Conservation (phyloP, 2,797 vertebrate species). For the Poecilia gillii region DNA sequence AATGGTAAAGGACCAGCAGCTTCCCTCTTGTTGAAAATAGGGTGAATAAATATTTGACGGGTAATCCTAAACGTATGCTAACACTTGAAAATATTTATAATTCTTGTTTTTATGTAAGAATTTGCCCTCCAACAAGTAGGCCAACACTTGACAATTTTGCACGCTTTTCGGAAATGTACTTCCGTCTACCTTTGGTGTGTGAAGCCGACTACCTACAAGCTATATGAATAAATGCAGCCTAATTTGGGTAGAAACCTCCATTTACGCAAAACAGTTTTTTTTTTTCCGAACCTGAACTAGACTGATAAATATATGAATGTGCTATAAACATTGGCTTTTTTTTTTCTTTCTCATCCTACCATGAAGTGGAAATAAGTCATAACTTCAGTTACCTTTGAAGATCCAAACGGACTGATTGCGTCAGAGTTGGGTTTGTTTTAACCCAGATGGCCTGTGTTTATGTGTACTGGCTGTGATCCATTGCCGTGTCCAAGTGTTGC, state of each 20-base stretch:
- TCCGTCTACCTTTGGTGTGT: slow-evolving; percentile 27
- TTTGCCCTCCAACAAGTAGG: slow-evolving; percentile 30
- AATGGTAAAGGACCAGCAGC: background rate
- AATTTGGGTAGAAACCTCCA: background rate
- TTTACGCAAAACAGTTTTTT: slow-evolving; percentile 2
- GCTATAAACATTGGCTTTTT: slow-evolving; percentile 18
- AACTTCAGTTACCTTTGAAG: slow-evolving; percentile 50
- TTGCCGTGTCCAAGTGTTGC: slow-evolving; percentile 58
- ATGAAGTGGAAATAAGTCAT: slow-evolving; percentile 39
- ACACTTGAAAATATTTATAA: slow-evolving; percentile 37
- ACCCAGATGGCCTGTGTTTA: slow-evolving; percentile 70
- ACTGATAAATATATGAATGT: slow-evolving; percentile 32
- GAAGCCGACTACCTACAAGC: slow-evolving; percentile 41
- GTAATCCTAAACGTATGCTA: slow-evolving; percentile 20
- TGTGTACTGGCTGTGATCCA: slow-evolving; percentile 55
- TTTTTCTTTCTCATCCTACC: background rate
- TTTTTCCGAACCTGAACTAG: background rate
- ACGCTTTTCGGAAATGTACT: slow-evolving; percentile 39
- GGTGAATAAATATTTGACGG: slow-evolving; percentile 13
- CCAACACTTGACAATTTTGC: slow-evolving; percentile 52
- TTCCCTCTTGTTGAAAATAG: background rate
- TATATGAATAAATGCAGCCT: slow-evolving; percentile 39
- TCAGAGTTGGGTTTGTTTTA: slow-evolving; percentile 45
- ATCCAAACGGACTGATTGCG: slow-evolving; percentile 34
- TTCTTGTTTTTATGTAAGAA: slow-evolving; percentile 52